Evolutionary conservation across 2,888 invertebrate genomes (phyloP).

Genomic region (Spialia ferax): DNA sequence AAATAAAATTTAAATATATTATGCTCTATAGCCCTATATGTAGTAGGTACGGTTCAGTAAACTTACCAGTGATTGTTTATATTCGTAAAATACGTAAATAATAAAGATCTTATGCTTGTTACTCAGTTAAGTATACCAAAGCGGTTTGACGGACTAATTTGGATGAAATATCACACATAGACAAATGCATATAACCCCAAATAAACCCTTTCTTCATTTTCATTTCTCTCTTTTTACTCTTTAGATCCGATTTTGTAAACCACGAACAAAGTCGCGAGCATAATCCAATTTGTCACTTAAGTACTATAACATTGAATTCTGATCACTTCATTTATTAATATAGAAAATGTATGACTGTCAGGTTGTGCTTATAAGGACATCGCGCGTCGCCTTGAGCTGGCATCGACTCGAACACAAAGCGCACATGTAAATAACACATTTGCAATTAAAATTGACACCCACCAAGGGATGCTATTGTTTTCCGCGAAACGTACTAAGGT

Average conservation of each 20-base stretch:
- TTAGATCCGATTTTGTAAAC: no score
- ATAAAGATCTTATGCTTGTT: no score
- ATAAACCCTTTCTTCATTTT: no score
- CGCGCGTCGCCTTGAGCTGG: slow-evolving; percentile 69
- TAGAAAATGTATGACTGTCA: slow-evolving; percentile 47
- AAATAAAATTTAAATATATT: slow-evolving; percentile 8
- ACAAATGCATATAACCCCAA: no score
- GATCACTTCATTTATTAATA: slow-evolving; percentile 4
- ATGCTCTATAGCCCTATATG: no score
- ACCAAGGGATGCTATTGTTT: slow-evolving; percentile 79
- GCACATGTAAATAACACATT: slow-evolving; percentile 81
- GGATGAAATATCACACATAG: no score
- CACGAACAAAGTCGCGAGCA: no score
- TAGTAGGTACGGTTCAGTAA: background rate
- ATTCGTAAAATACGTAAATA: no score
- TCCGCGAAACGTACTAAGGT: slow-evolving; percentile 56
- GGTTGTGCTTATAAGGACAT: slow-evolving; percentile 65
- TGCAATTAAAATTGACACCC: slow-evolving; percentile 83
- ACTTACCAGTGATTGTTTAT: background rate
- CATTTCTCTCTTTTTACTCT: no score
- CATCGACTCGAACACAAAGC: slow-evolving; percentile 75
- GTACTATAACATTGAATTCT: background rate
- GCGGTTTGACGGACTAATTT: no score
- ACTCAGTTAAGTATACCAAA: no score
- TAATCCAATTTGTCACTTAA: no score